Base-by-base conservation (phyloP, 1,140 invertebrate genomes). In the Pseudomyrmex dendroicus region DNA sequence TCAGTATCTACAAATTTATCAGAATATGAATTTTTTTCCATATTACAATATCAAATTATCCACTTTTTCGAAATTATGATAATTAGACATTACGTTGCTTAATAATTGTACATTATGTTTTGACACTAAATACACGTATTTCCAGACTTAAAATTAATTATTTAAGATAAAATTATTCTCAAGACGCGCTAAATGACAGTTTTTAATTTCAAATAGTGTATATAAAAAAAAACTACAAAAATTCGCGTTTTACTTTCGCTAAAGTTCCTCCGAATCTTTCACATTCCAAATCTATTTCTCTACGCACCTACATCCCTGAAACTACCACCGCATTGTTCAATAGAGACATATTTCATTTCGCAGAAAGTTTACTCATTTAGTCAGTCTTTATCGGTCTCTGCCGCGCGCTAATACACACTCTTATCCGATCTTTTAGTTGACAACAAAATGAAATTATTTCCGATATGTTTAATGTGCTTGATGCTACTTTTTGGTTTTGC, bases 341-440 rank as follows among this genome's bases (percentile, higher is more conserved):
- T 15, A 54, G 15, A 48, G 46, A 83, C 46, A 13, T 68, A 52
- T 62, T 2, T 44, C 10, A 66, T 17, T 72, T 20, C 22, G 20
- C 17, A 15, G 59, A 48, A 64, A 64, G 72, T 82, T 67, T 54
- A 83, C 17, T 68, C 52, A 35, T 86, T 85, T 52, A 68, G 56
- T 82, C 12, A 61, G 35, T 67, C 44, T 48, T 22, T 15, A 9
- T 48, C 64, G 63, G 35, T 35, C 20, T 20, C 25, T 2, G 25
- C 3, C 25, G 25, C n/a, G 68, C 15, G 46, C n/a, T 25, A 25
- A 25, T 22, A 5, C 44, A 70, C 70, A 78, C 76, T 2, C 22
- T 72, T 5, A 12, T 22, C 44, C 17, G n/a, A 57, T 17, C 7
- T 35, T 17, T 17, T 2, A 52, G 10, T 10, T 0, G 8, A 10